Evolutionary conservation across 2,113 vertebrate species (phyloP), one percentile per base, ranked within the genome.

Genomic region (Ornithorhynchus anatinus): DNA sequence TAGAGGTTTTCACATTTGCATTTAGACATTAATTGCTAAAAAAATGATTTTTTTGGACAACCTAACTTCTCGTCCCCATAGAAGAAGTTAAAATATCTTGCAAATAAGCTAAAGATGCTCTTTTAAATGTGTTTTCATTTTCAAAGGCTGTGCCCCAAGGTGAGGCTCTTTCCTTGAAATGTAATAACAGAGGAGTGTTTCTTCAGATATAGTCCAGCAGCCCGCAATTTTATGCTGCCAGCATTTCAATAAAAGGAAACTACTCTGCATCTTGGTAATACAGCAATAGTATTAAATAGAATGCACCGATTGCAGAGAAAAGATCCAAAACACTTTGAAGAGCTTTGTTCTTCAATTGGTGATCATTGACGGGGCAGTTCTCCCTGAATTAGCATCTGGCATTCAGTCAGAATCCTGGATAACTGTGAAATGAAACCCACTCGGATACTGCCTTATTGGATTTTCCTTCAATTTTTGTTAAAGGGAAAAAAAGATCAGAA

Each of bases 351-450:
- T 80, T 89, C 77, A 90, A 68, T 47, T 75, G 53, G 25, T 57
- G 80, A 79, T 89, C 85, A 89, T 86, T 78, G 77, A 38, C 75
- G 71, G 53, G 73, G 37, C 23, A 68, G 50, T 82, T 82, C 77
- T 79, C 59, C 82, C 75, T 86, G 72, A 89, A 80, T 88, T 81
- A 81, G 35, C 47, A 79, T 79, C 56, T 81, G 42, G 35, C 72
- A 72, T 69, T 84, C 64, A 51, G 32, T 76, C 36, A 74, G 69
- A 87, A 89, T 84, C 86, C 59, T 84, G 42, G 85, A 77, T 75
- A 86, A 61, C 27, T 77, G 48, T 75, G 57, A 86, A 89, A 85
- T 62, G 69, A 82, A 45, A 75, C 75, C 31, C 13, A 78, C 79
- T 87, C 69, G 63, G 32, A 85, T 40, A 7, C 35, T 75, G 54